Conservation (phyloP, 1,140 invertebrate species). For the Drosophila seguyi region DNA sequence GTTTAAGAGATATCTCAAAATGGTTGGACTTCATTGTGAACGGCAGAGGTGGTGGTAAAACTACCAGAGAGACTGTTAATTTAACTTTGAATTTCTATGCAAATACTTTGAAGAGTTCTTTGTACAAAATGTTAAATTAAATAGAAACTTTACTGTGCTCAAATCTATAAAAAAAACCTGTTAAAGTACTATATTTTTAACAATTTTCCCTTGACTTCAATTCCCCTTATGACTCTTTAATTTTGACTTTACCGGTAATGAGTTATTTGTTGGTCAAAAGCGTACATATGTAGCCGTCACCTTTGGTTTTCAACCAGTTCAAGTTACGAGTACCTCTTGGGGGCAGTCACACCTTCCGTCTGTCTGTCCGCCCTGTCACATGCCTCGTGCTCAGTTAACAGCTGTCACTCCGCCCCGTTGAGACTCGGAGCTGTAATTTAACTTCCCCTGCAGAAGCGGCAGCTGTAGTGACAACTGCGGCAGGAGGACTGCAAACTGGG, state of each 20-base stretch:
- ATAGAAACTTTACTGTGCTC: neutral
- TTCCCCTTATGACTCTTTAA: constrained; percentile 2
- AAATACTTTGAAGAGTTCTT: neutral
- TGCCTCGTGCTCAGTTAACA: constrained; percentile 44
- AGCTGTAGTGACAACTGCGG: constrained; percentile 47
- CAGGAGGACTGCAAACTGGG: constrained; percentile 18
- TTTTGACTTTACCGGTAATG: neutral
- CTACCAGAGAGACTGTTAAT: neutral
- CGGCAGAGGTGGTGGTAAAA: neutral
- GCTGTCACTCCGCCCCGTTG: constrained; percentile 38
- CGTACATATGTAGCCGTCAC: constrained; percentile 14
- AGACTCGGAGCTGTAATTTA: constrained; percentile 35
- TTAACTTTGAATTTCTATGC: neutral
- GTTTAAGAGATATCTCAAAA: constrained; percentile 4
- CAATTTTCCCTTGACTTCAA: neutral
- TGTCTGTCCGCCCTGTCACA: constrained; percentile 3
- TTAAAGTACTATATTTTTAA: neutral
- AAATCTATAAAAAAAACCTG: neutral
- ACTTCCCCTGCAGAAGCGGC: constrained; percentile 35
- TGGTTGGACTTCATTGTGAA: neutral
- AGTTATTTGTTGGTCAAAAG: constrained; percentile 28
- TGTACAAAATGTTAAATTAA: neutral
- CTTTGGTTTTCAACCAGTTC: constrained; percentile 29
- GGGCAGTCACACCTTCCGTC: neutral
- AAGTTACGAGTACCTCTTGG: constrained; percentile 25